phyloP scores from a whole-genome alignment of 2,113 vertebrate species.

The Channa argus region DNA sequence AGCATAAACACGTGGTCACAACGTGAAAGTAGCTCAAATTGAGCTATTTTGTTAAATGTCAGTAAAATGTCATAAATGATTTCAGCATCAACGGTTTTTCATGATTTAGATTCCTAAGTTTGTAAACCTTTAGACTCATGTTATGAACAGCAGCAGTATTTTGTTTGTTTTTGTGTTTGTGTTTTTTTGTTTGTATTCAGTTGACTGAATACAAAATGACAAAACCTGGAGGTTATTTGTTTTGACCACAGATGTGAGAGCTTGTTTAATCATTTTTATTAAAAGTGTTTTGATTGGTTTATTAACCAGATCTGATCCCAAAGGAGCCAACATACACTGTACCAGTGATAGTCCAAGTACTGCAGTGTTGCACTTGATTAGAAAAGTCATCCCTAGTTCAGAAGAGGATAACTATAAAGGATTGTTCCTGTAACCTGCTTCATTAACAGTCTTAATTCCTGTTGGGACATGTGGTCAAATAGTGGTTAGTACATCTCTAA shows the following conservation, averaged over 20 bases:
- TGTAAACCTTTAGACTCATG: background rate
- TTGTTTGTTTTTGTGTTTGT: background rate
- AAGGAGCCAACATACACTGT: slow-evolving; percentile 15
- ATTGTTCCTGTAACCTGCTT: slow-evolving; percentile 31
- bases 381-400: slow-evolving; percentile 54
- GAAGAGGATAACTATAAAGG: slow-evolving; percentile 33
- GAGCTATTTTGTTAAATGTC: slow-evolving; percentile 29
- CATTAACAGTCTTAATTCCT: slow-evolving; percentile 42
- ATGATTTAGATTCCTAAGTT: background rate
- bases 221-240: slow-evolving; percentile 26
- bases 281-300: slow-evolving; percentile 37
- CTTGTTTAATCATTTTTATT: slow-evolving; percentile 31
- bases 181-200: no score
- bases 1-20: background rate
- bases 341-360: slow-evolving; percentile 5
- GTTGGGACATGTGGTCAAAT: slow-evolving; percentile 14
- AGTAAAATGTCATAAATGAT: slow-evolving; percentile 50
- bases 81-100: background rate
- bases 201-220: background rate
- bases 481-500: slow-evolving; percentile 10
- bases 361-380: slow-evolving; percentile 45
- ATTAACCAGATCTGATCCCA: background rate
- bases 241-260: background rate
- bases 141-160: background rate
- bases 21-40: slow-evolving; percentile 11